Evolutionary conservation across 23 tunicate genomes (phyloP), one percentile per base, ranked within the genome.

Genomic region (Corella eumyota): DNA sequence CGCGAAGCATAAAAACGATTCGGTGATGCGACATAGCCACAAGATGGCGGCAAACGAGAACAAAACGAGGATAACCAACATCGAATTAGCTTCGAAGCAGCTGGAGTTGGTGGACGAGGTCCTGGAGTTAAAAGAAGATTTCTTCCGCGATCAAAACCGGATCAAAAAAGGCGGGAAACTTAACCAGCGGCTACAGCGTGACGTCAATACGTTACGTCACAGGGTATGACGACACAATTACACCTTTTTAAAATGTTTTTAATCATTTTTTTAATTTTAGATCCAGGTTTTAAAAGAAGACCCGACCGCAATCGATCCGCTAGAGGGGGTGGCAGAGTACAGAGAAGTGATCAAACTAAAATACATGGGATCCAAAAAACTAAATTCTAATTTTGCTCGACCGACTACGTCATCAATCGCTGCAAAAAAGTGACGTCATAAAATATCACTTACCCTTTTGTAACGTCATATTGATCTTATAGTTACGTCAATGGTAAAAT

Each of bases 61-160:
- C 63, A 70, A 48, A 33, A 85, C 85, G 37, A 54, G 64, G 21
- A 66, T 60, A 29, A 66, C 60, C 24, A 85, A 85, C 56, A 70
- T 76, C 2, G 79, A 85, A 66, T 40, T 85, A 25, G 61, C 95
- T 19, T 25, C 60, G 7, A 57, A 85, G 29, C 85, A 85, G 57
- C 52, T 85, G 13, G 74, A 71, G 38, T 60, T 85, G 45, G 77
- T 85, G 53, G 75, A 70, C 69, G 95, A 85, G 72, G 76, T 77
- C 24, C 64, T 85, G 34, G 79, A 72, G 47, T 36, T 85, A 30
- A 85, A 85, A 58, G 47, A 65, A 57, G 70, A 44, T 35, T 85
- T 85, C 37, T 85, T 64, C 38, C 44, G 58, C 56, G 85, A 85
- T 57, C 84, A 77, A 60, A 34, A 50, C 3, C 68, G 79, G 47